Evolutionary conservation across 2,113 vertebrate genomes (phyloP), one percentile per base, ranked within the genome.

Genomic region (Psephotus haematonotus): DNA sequence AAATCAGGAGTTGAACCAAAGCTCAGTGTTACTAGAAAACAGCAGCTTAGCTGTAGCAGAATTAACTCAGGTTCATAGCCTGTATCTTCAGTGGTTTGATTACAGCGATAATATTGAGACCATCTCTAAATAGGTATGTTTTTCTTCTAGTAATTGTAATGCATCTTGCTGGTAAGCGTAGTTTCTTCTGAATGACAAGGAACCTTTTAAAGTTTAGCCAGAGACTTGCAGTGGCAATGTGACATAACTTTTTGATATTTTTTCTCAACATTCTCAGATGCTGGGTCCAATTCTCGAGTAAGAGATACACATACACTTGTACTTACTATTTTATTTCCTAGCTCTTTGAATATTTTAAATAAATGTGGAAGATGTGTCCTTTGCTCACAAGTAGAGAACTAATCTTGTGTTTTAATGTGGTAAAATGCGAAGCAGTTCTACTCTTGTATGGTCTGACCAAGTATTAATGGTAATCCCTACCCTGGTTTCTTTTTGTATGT

Each of bases 91-190:
- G 53, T 27, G 2, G 11, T 13, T 31, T 53, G 43, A 10, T 65
- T 41, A 2, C 3, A 33, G 49, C 19, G 9, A 8, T 47, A 7
- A 35, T 62, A 25, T 4, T 28, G n/a, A 3, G 59, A 37, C 22
- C 6, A 0, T 46, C 43, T 75, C 47, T 44, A 22, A 59, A 31
- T 3, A 60, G 33, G 5, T 4, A 0, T 22, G 0, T 79, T 83
- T 83, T 88, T 46, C 9, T 5, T 72, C 35, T 69, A 65, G 52
- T 19, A 22, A 1, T n/a, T 31, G 13, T 33, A 62, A 8, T 16
- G 13, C 2, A 13, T 33, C 7, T 57, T 71, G 25, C 11, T 88
- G 28, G 18, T 47, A 43, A 79, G 49, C 3, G 0, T 6, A 17
- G 28, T 31, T 93, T 82, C 75, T 17, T 71, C 17, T 82, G 47